Conservation (phyloP, 2,113 vertebrate genomes). For the Marmota flaviventris region DNA sequence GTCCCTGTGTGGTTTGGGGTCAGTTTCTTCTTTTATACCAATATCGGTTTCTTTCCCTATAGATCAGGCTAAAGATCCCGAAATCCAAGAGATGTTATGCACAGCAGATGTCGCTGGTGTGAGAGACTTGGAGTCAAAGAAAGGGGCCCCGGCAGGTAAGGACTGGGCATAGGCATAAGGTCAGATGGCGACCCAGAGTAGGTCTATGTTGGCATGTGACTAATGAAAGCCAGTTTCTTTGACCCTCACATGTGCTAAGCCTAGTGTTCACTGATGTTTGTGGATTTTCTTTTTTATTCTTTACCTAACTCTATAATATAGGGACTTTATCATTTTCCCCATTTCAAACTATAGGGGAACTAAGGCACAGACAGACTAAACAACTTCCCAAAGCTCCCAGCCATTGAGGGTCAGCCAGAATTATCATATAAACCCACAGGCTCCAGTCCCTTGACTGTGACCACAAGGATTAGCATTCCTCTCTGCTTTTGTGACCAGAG, state of each 20-base stretch:
- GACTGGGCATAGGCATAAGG: too few relatives aligned
- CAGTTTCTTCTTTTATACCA: background rate
- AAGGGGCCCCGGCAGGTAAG: background rate
- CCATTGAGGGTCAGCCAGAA: background rate
- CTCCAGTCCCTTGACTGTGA: background rate
- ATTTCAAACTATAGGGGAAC: background rate
- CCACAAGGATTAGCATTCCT: background rate
- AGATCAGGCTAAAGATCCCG: background rate
- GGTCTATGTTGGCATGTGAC: rapidly evolving
- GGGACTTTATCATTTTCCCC: background rate
- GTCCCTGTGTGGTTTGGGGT: background rate
- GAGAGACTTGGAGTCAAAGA: background rate
- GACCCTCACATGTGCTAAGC: rapidly evolving
- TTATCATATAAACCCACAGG: rapidly evolving
- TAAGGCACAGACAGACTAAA: background rate
- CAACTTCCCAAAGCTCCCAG: background rate
- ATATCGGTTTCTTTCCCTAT: background rate
- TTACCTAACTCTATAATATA: background rate
- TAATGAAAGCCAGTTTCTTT: background rate
- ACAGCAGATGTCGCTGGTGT: background rate
- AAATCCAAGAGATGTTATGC: background rate
- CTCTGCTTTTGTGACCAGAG: background rate
- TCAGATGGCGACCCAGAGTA: background rate
- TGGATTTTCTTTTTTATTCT: background rate
- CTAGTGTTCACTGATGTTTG: background rate